Conservation (phyloP, 2,888 invertebrate species). For the Drosophila cognata region DNA sequence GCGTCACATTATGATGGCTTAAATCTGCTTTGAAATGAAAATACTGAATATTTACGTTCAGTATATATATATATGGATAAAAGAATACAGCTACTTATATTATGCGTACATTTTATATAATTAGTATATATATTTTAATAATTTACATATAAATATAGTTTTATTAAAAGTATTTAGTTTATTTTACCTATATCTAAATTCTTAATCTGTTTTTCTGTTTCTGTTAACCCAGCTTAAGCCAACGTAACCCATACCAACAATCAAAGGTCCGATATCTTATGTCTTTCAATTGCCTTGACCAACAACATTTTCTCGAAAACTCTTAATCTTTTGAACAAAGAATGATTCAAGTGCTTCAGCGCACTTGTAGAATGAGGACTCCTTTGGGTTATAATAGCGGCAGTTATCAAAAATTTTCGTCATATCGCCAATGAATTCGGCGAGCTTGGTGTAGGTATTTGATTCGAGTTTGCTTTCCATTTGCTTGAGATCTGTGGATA, state of each 20-base stretch:
- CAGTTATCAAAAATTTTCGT: constrained; percentile 99
- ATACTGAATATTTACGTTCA: constrained; percentile 28
- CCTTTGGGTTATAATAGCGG: constrained; percentile 97
- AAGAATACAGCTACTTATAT: constrained; percentile 51
- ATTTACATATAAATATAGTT: constrained; percentile 23
- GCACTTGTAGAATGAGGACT: constrained; percentile 97
- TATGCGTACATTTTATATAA: constrained; percentile 30
- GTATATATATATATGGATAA: constrained; percentile 15
- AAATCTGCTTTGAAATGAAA: constrained; percentile 21
- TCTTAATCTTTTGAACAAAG: constrained; percentile 97
- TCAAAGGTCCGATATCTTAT: not conserved
- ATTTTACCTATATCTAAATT: constrained; percentile 42
- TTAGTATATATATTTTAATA: not conserved
- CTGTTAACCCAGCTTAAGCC: constrained; percentile 29
- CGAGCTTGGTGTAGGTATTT: constrained; percentile 92
- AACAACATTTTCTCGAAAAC: constrained; percentile 93
- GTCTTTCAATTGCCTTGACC: constrained; percentile 64
- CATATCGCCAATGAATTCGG: constrained; percentile 98
- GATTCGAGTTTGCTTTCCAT: constrained; percentile 95
- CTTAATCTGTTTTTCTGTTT: constrained; percentile 20
- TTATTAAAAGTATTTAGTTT: constrained; percentile 40
- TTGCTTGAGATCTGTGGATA: constrained; percentile 93
- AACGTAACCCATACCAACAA: constrained; percentile 20
- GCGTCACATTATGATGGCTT: constrained; percentile 27
- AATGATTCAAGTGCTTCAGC: constrained; percentile 97